phyloP scores from a whole-genome alignment of 1,140 invertebrate genomes.

The Andrena cerasifolii region DNA sequence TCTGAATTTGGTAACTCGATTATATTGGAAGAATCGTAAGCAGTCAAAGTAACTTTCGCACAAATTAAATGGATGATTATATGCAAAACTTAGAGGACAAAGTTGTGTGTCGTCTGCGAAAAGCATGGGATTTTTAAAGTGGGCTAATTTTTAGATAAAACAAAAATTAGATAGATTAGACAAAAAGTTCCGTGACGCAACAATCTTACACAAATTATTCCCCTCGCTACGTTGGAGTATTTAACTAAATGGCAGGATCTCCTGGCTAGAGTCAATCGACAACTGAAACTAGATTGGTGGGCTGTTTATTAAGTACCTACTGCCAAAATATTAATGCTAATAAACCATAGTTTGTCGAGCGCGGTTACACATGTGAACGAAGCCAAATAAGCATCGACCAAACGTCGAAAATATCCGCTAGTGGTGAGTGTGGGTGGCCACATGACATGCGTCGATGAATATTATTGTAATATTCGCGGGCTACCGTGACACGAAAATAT shows the following conservation, averaged over 20 bases:
- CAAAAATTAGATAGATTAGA: too few species aligned
- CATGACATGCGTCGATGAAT: constrained; percentile 23
- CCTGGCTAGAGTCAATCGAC: constrained; percentile 10
- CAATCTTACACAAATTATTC: too few species aligned
- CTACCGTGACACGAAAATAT: constrained; percentile 1
- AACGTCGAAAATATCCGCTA: constrained; percentile 43
- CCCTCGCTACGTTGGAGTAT: too few species aligned
- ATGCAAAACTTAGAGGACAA: too few species aligned
- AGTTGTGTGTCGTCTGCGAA: too few species aligned
- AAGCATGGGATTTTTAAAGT: too few species aligned
- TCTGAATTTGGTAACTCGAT: too few species aligned
- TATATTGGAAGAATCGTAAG: too few species aligned
- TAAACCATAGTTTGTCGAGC: constrained; percentile 21
- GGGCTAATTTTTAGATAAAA: too few species aligned
- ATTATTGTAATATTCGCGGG: constrained; percentile 42
- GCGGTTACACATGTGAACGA: not conserved
- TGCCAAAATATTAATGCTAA: constrained; percentile 48
- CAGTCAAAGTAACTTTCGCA: too few species aligned
- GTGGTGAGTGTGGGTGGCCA: not conserved
- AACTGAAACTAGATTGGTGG: constrained; percentile 12
- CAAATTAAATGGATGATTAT: too few species aligned
- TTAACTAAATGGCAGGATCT: not conserved
- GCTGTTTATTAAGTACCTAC: constrained; percentile 48
- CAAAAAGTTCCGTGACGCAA: too few species aligned
- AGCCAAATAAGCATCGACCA: constrained; percentile 28